These are phyloP conservation scores for Semnornis frantzii DNA, from an alignment of 2,113 vertebrate genomes.

Conservation along the genomic window DNA sequence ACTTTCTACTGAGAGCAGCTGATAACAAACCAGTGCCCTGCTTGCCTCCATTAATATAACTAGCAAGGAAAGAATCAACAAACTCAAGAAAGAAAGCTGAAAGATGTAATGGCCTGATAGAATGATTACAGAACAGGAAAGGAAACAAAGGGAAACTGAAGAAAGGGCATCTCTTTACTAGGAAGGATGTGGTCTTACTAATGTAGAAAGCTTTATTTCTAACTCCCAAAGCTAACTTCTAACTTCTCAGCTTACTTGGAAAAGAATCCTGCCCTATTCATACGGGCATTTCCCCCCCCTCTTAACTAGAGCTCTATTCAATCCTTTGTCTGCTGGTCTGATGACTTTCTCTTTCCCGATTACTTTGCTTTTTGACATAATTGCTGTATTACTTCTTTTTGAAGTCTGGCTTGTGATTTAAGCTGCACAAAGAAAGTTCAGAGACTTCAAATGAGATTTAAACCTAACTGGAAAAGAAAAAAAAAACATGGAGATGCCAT, in stretches of 20 bases:
- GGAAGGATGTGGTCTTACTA: not conserved
- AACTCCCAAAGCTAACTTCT: not conserved
- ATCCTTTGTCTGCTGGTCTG: not conserved
- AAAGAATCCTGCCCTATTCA: not conserved
- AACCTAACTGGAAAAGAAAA: not conserved
- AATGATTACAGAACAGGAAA: not conserved
- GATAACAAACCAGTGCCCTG: not conserved
- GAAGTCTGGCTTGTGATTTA: not conserved
- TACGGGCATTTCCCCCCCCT: accelerated
- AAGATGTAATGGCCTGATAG: not conserved
- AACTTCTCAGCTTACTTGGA: not conserved
- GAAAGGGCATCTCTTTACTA: not conserved
- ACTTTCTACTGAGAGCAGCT: not conserved
- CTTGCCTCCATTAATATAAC: not conserved
- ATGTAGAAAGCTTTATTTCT: not conserved
- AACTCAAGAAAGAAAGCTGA: not conserved
- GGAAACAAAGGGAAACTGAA: not conserved
- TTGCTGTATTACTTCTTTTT: not conserved
- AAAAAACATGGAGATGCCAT: not conserved
- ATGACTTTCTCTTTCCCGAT: not conserved
- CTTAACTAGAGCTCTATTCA: not conserved
- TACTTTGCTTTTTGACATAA: not conserved
- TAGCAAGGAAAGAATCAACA: not conserved
- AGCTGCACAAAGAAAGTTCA: not conserved
- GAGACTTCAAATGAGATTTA: not conserved